phyloP scores from a whole-genome alignment of 2,888 invertebrate species.

The Epinotia bilunana region DNA sequence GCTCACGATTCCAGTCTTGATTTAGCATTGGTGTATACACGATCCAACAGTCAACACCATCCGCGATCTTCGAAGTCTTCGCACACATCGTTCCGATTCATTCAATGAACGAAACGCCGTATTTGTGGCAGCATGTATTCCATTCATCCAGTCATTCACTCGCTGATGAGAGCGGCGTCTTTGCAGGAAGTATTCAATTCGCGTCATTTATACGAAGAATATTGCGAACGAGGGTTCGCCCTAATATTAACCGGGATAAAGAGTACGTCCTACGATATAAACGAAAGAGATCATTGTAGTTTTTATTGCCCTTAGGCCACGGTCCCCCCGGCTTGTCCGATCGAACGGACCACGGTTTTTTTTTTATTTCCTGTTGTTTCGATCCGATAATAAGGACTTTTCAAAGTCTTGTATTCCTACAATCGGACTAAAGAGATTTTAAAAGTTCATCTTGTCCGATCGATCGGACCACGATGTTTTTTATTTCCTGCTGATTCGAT shows the following conservation, averaged over 20 bases:
- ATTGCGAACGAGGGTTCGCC: conserved; percentile 17
- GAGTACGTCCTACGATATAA: not conserved
- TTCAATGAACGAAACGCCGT: conserved; percentile 8
- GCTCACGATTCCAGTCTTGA: not conserved
- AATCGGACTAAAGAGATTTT: too few relatives aligned
- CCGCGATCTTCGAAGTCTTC: not conserved
- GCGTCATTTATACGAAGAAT: conserved; percentile 38
- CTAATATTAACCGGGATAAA: not conserved
- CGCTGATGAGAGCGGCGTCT: conserved; percentile 30
- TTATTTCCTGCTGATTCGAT: too few relatives aligned
- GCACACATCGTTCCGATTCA: conserved; percentile 3
- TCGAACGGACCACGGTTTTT: too few relatives aligned
- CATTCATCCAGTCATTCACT: conserved; percentile 22
- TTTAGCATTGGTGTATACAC: not conserved
- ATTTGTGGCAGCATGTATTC: conserved; percentile 16
- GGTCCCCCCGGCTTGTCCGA: too few relatives aligned
- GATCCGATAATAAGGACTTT: too few relatives aligned
- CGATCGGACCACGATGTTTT: too few relatives aligned
- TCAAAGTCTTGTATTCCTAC: too few relatives aligned
- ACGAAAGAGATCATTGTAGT: not conserved
- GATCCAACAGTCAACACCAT: not conserved
- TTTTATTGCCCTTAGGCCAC: not conserved
- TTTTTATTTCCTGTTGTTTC: too few relatives aligned
- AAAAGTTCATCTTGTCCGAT: too few relatives aligned
- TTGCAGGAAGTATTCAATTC: conserved; percentile 51